Evolutionary conservation across 35 echinoderm and acorn worm genomes (phyloP), one percentile per base, ranked within the genome.

Genomic region (Hemicentrotus pulcherrimus): DNA sequence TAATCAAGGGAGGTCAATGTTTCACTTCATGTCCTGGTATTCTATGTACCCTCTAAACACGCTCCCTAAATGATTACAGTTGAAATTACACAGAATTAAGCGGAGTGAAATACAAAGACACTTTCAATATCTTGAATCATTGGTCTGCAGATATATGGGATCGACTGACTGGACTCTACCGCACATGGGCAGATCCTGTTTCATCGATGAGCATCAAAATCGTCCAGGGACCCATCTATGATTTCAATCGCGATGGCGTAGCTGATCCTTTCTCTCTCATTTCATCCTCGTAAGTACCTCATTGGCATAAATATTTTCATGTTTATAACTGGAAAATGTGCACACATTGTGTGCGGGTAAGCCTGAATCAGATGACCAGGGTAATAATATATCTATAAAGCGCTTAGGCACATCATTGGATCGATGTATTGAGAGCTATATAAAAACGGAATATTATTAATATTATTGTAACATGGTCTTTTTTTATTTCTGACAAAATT

Each of bases 161-260:
- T 47, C 47, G 22, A 14, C 30, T 93, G 91, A 33, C 28, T 12
- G 46, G 31, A 31, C 35, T 12, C 32, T 93, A 93, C 28, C 30
- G 18, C 10, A 48, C 28, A 13, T 93, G 91, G 91, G n/a, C 48
- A 5, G 30, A 58, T 5, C 19, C 58, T 48, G 32, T 2, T 8
- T n/a, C 32, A 18, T 28, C 91, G 10, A 6, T 0, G 11, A 31
- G 48, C 46, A 93, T 93, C 91, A 93, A 93, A 2, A 58, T 93
- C 46, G 91, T 93, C 31, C 91, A 93, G 31, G 91, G 91, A 5
- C 91, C 91, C 48, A 47, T 93, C 11, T 93, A 93, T 11, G 91
- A 93, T 31, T 5, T 93, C 22, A 58, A 93, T 93, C 46, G 22
- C 91, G 31, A 93, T 48, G 91, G 91, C 15, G 6, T 93, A 47